Evolutionary conservation across 2,888 invertebrate genomes (phyloP), one percentile per base, ranked within the genome.

Genomic region (Drosophila flavopinicola): DNA sequence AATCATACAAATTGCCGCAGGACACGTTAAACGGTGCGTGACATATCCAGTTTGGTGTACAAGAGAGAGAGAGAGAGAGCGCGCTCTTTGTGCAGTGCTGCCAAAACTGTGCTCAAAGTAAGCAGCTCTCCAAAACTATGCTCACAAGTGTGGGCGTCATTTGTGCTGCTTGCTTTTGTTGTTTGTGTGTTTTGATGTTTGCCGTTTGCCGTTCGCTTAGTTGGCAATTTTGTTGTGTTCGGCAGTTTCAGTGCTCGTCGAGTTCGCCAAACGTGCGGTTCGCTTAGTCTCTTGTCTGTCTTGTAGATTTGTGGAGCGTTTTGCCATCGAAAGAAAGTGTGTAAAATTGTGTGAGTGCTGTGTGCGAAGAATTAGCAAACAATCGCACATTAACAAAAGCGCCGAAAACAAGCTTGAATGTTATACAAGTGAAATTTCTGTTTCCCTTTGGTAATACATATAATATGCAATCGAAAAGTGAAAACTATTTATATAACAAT

Each of bases 351-450:
- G 41, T n/a, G 25, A 7, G 25, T 7, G 35, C 17, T n/a, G 54
- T 78, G 86, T 86, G 85, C 66, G 82, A 65, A 86, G 66, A 78
- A 78, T 85, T 78, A 30, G 66, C 84, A 64, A 74, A 66, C 52
- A 66, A 56, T 56, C 66, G 47, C 53, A 47, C 53, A 47, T 32
- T 41, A 47, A 37, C 47, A 53, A 49, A 52, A 39, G 37, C 37
- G 42, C 13, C 33, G 47, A 66, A 66, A 67, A 60, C 79, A 33
- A 58, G 71, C 70, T 75, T 61, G 45, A 51, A 61, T 59, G 65
- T 75, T 75, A 76, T 56, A 71, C 66, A 76, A 72, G 77, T 72
- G 63, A 75, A 54, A 73, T 64, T 82, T 45, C 42, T 64, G 60
- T 38, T 33, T 57, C 24, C 33, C 60, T 75, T 63, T 53, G 86